Evolutionary conservation across 2,113 vertebrate species (phyloP), one percentile per base, ranked within the genome.

Genomic region (Passerina amoena): DNA sequence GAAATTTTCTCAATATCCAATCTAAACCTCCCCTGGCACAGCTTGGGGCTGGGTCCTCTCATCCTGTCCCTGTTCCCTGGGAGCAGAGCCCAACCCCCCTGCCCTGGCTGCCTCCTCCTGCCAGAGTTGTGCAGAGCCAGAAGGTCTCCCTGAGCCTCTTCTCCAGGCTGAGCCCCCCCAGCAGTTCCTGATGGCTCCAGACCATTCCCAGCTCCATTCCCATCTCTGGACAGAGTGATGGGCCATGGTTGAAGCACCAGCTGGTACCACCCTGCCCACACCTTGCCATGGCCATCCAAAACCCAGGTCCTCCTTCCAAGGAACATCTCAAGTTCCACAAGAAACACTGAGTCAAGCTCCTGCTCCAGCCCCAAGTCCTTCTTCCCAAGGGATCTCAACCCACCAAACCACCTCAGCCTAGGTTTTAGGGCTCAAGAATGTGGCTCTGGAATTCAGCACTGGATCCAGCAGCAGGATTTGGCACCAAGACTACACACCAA

Each of bases 91-190:
- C 0, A 1, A 47, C 3, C 5, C 28, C 11, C 11, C 11, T 15
- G 5, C 25, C 8, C 3, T 1, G 1, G 27, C 10, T 50, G 27
- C 2, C 0, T 5, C 28, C 37, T 75, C 47, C n/a, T 45, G 30
- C 20, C 16, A 61, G 13, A 38, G 8, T 3, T 75, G 38, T 44
- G 45, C 5, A 59, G 53, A 89, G 28, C 3, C 22, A 59, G 4
- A 89, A 53, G n/a, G 45, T 20, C 8, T 11, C 27, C 6, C 20
- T 9, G 24, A 53, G 24, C 16, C 38, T 68, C 12, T 61, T 22
- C 45, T 60, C 38, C 45, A 75, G 24, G 38, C 20, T 47, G 28
- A 68, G n/a, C 24, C 12, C 38, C 23, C 38, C 51, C 40, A 47
- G 47, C 25, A 4, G 2, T 20, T 59, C 22, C 50, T 44, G 12